Base-by-base conservation (phyloP, 2,888 invertebrate genomes). In the Drosophila mercatorum region DNA sequence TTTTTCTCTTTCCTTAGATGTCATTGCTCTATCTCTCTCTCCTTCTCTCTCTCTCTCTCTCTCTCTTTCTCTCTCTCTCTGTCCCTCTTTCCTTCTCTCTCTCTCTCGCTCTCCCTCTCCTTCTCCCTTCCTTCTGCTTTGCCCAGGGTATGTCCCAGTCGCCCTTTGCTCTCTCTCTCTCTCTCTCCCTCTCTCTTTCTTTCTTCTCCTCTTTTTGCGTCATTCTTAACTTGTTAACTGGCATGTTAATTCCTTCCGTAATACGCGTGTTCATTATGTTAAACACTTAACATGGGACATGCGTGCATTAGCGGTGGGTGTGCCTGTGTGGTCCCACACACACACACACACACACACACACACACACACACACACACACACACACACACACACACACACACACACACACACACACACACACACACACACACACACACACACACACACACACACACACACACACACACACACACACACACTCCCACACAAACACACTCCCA, bases 241-340 rank as follows among this genome's bases (percentile, higher is more conserved):
- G 75, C 88, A 83, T 89, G 88, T 89, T 89, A 83, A 88, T 83
- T 75, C 80, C 71, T 71, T 72, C 65, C 68, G 80, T 85, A 88
- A 83, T 85, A 81, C 88, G 78, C 88, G 69, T 87, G 77, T 89
- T 88, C 88, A 87, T 89, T 88, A 88, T 89, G 86, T 83, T 85
- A 88, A 87, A 89, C 85, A 89, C 89, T 89, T 89, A 70, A 68
- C 74, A 68, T 41, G 57, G 46, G 40, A 22, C 46, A 41, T 63
- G 57, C 34, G 46, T 53, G 57, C 52, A 60, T 52, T 56, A 38
- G 66, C 52, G 36, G 40, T 55, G 66, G 36, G 62, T 55, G 59
- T 52, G 46, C n/a, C 38, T 61, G 46, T 34, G 40, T 34, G 47
- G 3, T 14, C n/a, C n/a, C n/a, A 8, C 26, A 5, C 51, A 12